These are phyloP conservation scores for Podarcis muralis DNA, from an alignment of 2,113 vertebrate genomes.

Conservation along the genomic window DNA sequence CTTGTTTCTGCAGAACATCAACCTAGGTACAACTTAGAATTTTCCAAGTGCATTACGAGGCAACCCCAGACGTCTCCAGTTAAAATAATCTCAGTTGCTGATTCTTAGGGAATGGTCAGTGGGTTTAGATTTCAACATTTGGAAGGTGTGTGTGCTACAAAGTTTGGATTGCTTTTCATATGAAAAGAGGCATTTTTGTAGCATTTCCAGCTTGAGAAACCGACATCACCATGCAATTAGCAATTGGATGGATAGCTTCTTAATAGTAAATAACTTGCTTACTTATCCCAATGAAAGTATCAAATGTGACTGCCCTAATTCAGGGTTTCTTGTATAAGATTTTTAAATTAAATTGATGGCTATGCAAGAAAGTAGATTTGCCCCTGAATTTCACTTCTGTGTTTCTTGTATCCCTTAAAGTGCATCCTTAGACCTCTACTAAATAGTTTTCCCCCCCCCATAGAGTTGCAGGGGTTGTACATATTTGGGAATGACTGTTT, in stretches of 20 bases:
- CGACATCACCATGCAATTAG: neutral
- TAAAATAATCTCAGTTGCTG: neutral
- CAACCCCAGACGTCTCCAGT: too few species aligned
- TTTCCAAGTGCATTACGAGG: too few species aligned
- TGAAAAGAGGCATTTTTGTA: too few species aligned
- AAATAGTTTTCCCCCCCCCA: neutral
- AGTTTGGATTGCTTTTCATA: neutral
- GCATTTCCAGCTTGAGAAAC: neutral
- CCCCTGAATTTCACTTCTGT: neutral
- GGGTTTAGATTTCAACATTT: neutral
- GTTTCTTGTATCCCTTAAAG: neutral
- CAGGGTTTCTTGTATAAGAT: neutral
- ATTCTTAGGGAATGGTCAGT: neutral
- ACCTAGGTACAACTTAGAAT: too few species aligned
- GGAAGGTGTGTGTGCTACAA: neutral
- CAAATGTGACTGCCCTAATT: neutral
- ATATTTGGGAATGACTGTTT: neutral
- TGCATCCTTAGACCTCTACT: neutral
- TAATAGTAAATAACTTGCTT: neutral
- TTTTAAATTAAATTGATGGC: neutral
- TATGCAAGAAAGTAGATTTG: neutral
- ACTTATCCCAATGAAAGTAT: neutral
- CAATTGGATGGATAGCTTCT: neutral
- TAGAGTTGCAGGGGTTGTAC: neutral
- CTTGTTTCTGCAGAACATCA: too few species aligned